These are phyloP conservation scores for Trichonephila clavipes DNA, from an alignment of 1,140 invertebrate species.

Conservation along the genomic window DNA sequence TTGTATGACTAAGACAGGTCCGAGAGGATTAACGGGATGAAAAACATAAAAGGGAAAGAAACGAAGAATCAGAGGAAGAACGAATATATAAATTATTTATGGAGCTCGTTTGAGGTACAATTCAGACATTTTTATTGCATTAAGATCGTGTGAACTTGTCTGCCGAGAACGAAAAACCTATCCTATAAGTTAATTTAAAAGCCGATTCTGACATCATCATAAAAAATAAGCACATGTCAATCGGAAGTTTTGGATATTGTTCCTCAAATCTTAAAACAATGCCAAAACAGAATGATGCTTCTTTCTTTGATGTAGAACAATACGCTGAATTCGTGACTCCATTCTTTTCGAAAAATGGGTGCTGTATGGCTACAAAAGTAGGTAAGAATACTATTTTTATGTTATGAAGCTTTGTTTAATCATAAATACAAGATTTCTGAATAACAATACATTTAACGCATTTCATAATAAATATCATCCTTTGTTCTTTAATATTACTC, in stretches of 20 bases:
- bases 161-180: neutral
- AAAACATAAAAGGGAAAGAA: neutral
- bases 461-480: neutral
- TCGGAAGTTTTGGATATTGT: neutral
- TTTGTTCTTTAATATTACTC: neutral
- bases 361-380: neutral
- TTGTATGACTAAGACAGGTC: neutral
- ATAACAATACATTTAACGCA: neutral
- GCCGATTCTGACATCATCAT: neutral
- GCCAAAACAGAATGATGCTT: neutral
- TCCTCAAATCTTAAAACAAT: neutral
- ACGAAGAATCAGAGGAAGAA: neutral
- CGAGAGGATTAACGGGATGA: neutral
- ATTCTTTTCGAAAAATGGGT: neutral
- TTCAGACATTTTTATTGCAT: slow-evolving; percentile 18
- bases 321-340: neutral
- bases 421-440: neutral
- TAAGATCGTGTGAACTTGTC: slow-evolving; percentile 23
- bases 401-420: neutral
- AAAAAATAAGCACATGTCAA: slow-evolving; percentile 14
- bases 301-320: slow-evolving; percentile 15
- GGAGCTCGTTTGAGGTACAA: neutral
- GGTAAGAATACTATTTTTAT: slow-evolving; percentile 17
- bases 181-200: slow-evolving; percentile 32
- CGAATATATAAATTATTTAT: neutral